Conservation (phyloP, 2,888 invertebrate genomes). For the Diarsia rubi region DNA sequence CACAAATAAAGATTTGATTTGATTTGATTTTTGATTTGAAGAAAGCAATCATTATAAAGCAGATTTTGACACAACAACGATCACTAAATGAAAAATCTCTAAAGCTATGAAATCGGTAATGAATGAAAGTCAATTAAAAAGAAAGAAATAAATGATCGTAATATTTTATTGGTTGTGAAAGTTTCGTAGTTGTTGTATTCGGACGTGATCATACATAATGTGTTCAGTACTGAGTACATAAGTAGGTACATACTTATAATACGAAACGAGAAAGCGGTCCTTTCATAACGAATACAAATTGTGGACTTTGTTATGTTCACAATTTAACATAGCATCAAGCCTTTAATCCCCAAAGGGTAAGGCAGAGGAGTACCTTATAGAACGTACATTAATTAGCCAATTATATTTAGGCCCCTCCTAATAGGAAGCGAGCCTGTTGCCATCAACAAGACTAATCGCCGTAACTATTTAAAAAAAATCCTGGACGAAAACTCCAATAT, state of each 20-base stretch:
- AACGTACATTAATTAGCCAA: too few relatives aligned
- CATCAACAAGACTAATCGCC: too few relatives aligned
- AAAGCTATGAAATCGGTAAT: constrained; percentile 7
- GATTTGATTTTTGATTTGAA: too few relatives aligned
- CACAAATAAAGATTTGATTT: too few relatives aligned
- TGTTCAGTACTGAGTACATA: constrained; percentile 19
- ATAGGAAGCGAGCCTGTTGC: too few relatives aligned
- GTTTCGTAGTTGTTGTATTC: constrained; percentile 22
- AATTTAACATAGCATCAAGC: too few relatives aligned
- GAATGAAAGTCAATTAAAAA: constrained; percentile 22
- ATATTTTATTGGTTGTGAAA: constrained; percentile 52
- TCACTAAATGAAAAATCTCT: not conserved
- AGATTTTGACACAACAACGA: not conserved
- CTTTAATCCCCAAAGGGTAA: too few relatives aligned
- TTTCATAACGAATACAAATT: constrained; percentile 19
- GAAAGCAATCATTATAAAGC: not conserved
- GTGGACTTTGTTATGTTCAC: too few relatives aligned
- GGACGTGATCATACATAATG: constrained; percentile 45
- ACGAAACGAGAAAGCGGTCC: constrained; percentile 41
- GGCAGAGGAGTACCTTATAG: too few relatives aligned
- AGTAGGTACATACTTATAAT: constrained; percentile 11
- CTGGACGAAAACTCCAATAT: too few relatives aligned
- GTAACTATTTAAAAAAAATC: too few relatives aligned
- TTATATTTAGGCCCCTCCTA: too few relatives aligned
- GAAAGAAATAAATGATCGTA: constrained; percentile 23